Percentiles rank a stretch among this genome's conserved stretches.
Evolutionary conservation across 2,113 vertebrate species (phyloP).

Genomic region (Callaeas wilsoni): DNA sequence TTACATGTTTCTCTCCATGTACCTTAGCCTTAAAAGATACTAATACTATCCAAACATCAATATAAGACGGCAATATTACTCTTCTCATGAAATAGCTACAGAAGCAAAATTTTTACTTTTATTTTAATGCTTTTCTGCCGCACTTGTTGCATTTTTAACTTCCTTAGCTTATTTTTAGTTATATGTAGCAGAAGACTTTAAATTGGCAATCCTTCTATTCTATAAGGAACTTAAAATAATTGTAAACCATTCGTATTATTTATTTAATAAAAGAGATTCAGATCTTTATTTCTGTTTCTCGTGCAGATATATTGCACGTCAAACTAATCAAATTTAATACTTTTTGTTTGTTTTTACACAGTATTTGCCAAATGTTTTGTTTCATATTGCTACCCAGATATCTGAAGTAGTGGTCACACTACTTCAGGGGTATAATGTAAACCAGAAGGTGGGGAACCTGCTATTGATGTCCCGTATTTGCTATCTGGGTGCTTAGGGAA

Average conservation of each 20-base stretch:
- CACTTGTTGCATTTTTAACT: conserved; percentile 62
- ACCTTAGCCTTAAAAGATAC: neutral
- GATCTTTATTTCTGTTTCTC: neutral
- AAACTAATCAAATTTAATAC: neutral
- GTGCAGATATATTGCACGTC: neutral
- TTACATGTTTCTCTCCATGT: neutral
- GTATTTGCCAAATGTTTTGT: neutral
- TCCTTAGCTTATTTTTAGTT: conserved; percentile 5
- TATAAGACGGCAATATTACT: neutral
- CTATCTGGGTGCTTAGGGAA: neutral
- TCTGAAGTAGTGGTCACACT: neutral
- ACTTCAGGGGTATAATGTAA: neutral
- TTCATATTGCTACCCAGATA: neutral
- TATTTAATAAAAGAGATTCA: neutral
- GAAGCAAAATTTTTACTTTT: neutral
- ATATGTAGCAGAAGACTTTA: neutral
- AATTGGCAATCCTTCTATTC: neutral
- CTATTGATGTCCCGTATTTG: neutral
- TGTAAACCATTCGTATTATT: neutral
- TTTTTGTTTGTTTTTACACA: neutral
- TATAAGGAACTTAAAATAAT: neutral
- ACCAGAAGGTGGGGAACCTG: neutral
- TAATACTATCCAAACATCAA: neutral
- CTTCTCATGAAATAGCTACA: neutral
- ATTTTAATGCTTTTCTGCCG: neutral